Evolutionary conservation across 2,797 vertebrate genomes (phyloP).

Genomic region (Gastrophryne carolinensis): DNA sequence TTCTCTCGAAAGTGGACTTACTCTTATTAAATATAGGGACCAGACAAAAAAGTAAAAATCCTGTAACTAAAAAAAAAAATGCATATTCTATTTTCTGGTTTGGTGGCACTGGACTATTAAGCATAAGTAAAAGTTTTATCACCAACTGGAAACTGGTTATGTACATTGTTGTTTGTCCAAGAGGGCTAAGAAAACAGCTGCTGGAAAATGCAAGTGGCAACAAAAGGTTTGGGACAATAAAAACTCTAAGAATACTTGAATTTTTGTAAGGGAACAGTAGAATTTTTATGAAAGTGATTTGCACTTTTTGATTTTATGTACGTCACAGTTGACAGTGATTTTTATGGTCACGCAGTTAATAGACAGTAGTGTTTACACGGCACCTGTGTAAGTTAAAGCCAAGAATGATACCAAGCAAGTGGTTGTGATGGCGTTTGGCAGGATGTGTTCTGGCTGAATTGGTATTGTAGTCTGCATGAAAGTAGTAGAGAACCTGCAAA

Average conservation of each 20-base stretch:
- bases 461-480: no score
- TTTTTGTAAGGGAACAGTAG: constrained; percentile 64
- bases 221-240: background rate
- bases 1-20: no score
- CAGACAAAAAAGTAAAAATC: no score
- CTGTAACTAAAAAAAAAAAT: no score
- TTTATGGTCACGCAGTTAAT: background rate
- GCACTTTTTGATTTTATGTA: constrained; percentile 56
- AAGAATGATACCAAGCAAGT: constrained; percentile 31
- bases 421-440: background rate
- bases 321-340: constrained; percentile 1
- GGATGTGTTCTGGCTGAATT: background rate
- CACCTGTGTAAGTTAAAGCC: background rate
- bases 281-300: constrained; percentile 61
- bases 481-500: background rate
- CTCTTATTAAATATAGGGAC: no score
- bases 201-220: no score
- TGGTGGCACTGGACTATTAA: no score
- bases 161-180: no score
- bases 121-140: no score
- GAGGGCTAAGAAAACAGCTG: no score
- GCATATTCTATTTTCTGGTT: no score
- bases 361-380: constrained; percentile 20
- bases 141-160: no score
- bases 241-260: constrained; percentile 74